Evolutionary conservation across 1,140 invertebrate genomes (phyloP).

Genomic region (Drosophila yakuba): DNA sequence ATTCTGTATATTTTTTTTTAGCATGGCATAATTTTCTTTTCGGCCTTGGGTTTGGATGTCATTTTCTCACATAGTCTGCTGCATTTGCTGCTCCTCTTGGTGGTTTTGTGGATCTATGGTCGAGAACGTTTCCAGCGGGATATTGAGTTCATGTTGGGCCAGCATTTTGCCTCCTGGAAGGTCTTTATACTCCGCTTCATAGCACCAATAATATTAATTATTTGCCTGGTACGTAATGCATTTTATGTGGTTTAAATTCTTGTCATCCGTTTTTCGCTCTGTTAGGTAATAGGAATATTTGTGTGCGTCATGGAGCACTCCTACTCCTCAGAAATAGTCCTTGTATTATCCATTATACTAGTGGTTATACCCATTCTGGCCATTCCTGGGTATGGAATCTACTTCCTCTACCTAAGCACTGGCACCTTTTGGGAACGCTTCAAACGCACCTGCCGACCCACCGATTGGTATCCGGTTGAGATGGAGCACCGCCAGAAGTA

Average conservation of each 20-base stretch:
- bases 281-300: neutral
- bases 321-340: neutral
- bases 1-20: conserved; percentile 5
- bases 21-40: conserved; percentile 56
- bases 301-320: conserved; percentile 31
- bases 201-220: conserved; percentile 57
- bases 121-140: conserved; percentile 89
- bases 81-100: conserved; percentile 89
- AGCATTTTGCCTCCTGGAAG: conserved; percentile 86
- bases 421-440: conserved; percentile 62
- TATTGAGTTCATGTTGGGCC: conserved; percentile 92
- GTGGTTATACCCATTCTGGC: conserved; percentile 53
- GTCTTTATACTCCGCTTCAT: conserved; percentile 71
- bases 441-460: conserved; percentile 61
- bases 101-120: conserved; percentile 91
- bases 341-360: conserved; percentile 37
- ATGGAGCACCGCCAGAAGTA: conserved; percentile 68
- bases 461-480: conserved; percentile 79
- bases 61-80: conserved; percentile 88
- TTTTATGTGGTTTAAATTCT: accelerated
- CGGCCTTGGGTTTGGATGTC: conserved; percentile 84
- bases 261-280: neutral
- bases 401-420: conserved; percentile 51
- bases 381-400: conserved; percentile 69
- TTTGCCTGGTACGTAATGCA: conserved; percentile 43